Conservation (phyloP, 2,888 invertebrate species). For the Andrena bicolor region DNA sequence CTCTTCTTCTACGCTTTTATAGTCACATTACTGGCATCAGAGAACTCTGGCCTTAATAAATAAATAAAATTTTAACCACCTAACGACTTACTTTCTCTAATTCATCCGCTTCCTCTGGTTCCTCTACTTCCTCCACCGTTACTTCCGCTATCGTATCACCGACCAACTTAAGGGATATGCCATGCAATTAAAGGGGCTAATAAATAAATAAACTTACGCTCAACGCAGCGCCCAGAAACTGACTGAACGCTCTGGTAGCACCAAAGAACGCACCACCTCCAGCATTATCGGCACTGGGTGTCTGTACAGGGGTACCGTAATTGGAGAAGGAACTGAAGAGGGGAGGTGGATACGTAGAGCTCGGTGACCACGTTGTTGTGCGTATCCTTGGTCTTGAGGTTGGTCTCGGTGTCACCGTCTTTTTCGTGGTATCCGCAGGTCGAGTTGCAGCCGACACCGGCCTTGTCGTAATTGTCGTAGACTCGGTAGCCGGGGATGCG, state of each 20-base stretch:
- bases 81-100: too few relatives aligned
- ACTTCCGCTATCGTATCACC: not conserved
- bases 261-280: constrained; percentile 85
- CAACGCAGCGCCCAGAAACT: constrained; percentile 91
- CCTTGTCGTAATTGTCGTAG: constrained; percentile 59
- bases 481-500: constrained; percentile 41
- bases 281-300: constrained; percentile 40
- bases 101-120: not conserved
- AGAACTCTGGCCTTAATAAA: too few relatives aligned
- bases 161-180: not conserved
- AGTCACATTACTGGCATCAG: too few relatives aligned
- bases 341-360: constrained; percentile 83
- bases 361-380: constrained; percentile 77
- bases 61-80: too few relatives aligned
- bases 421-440: constrained; percentile 45
- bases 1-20: too few relatives aligned
- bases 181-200: not conserved
- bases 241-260: constrained; percentile 91
- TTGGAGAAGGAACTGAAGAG: constrained; percentile 79
- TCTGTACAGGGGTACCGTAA: constrained; percentile 68
- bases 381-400: constrained; percentile 83
- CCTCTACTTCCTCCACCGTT: not conserved
- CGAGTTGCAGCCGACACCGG: constrained; percentile 40
- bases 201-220: constrained; percentile 86
- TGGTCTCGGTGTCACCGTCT: constrained; percentile 64